Percentiles rank a stretch among this genome's conserved stretches.
These are phyloP conservation scores for Diorhabda carinulata DNA, from an alignment of 1,140 invertebrate species.

Conservation along the genomic window DNA sequence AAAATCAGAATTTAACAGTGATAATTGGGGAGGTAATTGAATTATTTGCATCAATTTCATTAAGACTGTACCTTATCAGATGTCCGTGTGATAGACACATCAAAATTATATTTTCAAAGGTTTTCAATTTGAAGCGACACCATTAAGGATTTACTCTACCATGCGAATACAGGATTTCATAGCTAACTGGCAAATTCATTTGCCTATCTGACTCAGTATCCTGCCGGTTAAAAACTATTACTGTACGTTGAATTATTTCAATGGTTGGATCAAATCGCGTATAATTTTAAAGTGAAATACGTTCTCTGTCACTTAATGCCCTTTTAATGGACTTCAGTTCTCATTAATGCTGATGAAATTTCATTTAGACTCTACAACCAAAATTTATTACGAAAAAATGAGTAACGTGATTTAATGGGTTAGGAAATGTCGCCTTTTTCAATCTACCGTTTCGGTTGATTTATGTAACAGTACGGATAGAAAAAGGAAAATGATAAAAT, in stretches of 20 bases:
- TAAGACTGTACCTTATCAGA: too few relatives aligned
- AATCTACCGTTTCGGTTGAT: background rate
- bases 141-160: too few relatives aligned
- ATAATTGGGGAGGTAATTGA: too few relatives aligned
- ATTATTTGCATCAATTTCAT: too few relatives aligned
- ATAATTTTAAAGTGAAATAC: background rate
- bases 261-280: background rate
- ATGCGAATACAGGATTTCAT: background rate
- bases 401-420: background rate
- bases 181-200: background rate
- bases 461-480: background rate
- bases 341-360: constrained; percentile 1
- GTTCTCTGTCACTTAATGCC: background rate
- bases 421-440: background rate
- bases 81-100: too few relatives aligned
- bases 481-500: too few relatives aligned
- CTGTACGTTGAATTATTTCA: background rate
- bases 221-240: background rate
- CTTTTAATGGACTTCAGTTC: constrained; percentile 2
- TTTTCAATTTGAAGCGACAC: too few relatives aligned
- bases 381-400: background rate
- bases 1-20: too few relatives aligned
- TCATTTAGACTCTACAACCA: background rate
- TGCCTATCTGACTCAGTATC: background rate
- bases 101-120: too few relatives aligned